phyloP scores from a whole-genome alignment of 2,113 vertebrate genomes.

The Etheostoma spectabile region DNA sequence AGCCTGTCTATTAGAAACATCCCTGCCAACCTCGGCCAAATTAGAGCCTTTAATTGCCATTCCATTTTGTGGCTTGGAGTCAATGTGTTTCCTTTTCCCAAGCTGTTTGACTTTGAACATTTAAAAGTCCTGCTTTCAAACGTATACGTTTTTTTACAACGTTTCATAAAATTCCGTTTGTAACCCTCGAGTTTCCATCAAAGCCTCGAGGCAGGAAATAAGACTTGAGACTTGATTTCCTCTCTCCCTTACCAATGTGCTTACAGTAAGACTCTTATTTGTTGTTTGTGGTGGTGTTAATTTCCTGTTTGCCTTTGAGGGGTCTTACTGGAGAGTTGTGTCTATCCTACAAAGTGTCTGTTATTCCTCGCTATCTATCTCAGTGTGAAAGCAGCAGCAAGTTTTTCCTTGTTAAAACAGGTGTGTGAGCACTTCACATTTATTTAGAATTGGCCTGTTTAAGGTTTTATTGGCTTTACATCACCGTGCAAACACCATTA shows the following conservation, averaged over 20 bases:
- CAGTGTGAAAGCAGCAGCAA: not conserved
- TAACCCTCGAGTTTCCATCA: constrained; percentile 64
- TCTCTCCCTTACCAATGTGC: constrained; percentile 27
- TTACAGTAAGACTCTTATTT: constrained; percentile 36
- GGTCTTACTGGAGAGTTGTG: not conserved
- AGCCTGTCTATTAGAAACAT: constrained; percentile 60
- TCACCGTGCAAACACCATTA: constrained; percentile 49
- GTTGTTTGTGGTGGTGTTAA: constrained; percentile 51
- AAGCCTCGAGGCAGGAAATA: constrained; percentile 64
- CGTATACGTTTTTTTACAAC: constrained; percentile 52
- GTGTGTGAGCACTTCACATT: constrained; percentile 43
- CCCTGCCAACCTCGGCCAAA: constrained; percentile 72
- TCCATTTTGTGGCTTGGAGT: constrained; percentile 56
- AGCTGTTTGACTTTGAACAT: constrained; percentile 67
- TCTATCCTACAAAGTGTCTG: not conserved
- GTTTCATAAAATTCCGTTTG: constrained; percentile 59
- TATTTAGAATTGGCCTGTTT: constrained; percentile 27
- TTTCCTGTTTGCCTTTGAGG: constrained; percentile 52
- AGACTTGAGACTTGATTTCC: constrained; percentile 54
- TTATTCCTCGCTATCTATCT: not conserved
- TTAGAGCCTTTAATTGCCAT: constrained; percentile 71
- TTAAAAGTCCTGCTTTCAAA: constrained; percentile 54
- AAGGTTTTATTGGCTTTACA: constrained; percentile 60
- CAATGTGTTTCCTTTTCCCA: constrained; percentile 42
- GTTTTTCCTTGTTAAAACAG: constrained; percentile 43